Evolutionary conservation across 1,140 invertebrate genomes (phyloP), one percentile per base, ranked within the genome.

Genomic region (Eupristina koningsbergeri): DNA sequence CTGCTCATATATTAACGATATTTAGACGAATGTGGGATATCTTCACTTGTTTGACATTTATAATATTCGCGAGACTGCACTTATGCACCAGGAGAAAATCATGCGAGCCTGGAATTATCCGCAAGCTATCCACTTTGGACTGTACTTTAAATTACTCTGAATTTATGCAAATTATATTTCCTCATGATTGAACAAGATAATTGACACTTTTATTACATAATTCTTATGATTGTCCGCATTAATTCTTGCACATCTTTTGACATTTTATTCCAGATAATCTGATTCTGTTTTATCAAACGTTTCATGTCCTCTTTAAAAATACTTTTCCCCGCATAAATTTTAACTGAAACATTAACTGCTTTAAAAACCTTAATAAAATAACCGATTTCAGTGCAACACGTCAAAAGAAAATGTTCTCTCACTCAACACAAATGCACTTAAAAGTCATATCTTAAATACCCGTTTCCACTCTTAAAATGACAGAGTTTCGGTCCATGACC

Each of bases 21-120:
- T 47, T 36, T 50, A 63, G 45, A 69, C 31, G 47, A 83, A 69
- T 63, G 63, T n/a, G 58, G 69, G 39, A 15, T 77, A 76, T 81
- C 45, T 53, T 73, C 84, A 58, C 45, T 84, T 85, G 79, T 79
- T 73, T 83, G 84, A 85, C 80, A 67, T 77, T 69, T 69, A 45
- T 73, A 71, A 81, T 58, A 29, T 22, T 71, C 13, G n/a, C 15
- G 26, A 50, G 61, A 80, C 69, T n/a, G 29, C 50, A 34, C n/a
- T 22, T 47, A 47, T 39, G 13, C 26, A 17, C 6, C 41, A 45
- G 5, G 41, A 45, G 15, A 36, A 13, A 39, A n/a, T 34, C 1
- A 53, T 34, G 29, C 50, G 15, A 41, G 29, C 47, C 7, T 41
- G 8, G 15, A 41, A 29, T 41, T 15, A 26, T 47, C 45, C 0